A percentile compares a stretch with the other conserved stretches of the same genome.
Conservation (phyloP, 2,797 vertebrate species). For the Labroides dimidiatus region DNA sequence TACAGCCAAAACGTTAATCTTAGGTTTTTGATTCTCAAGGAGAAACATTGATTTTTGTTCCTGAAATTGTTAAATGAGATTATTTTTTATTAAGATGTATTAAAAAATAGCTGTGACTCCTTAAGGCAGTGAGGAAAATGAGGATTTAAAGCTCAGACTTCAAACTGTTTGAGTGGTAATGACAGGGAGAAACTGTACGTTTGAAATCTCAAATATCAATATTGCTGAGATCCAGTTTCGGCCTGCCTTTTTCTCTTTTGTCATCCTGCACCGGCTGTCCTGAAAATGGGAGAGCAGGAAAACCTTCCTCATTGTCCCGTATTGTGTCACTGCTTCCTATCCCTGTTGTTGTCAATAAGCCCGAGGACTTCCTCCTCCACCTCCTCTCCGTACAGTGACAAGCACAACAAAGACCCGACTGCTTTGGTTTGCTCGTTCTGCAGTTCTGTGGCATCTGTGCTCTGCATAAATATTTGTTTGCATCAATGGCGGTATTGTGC, state of each 20-base stretch:
- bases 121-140: not conserved
- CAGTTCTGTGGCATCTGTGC: conserved; percentile 66
- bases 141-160: not conserved
- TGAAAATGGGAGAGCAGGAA: conserved; percentile 62
- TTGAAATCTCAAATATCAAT: not conserved
- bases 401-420: conserved; percentile 41
- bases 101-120: no score
- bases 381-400: conserved; percentile 56
- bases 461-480: conserved; percentile 75
- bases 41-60: no score
- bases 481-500: conserved; percentile 77
- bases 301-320: conserved; percentile 53
- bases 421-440: conserved; percentile 48
- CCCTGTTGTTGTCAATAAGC: conserved; percentile 64
- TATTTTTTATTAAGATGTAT: no score
- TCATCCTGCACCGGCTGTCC: conserved; percentile 43
- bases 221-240: not conserved
- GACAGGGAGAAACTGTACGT: not conserved
- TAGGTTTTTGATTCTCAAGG: no score
- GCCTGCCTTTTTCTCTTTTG: conserved; percentile 3
- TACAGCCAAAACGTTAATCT: no score
- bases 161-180: not conserved
- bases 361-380: conserved; percentile 61
- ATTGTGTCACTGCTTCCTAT: conserved; percentile 70
- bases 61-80: no score